Evolutionary conservation across 2,888 invertebrate species (phyloP).

Genomic region (Nineta flava): DNA sequence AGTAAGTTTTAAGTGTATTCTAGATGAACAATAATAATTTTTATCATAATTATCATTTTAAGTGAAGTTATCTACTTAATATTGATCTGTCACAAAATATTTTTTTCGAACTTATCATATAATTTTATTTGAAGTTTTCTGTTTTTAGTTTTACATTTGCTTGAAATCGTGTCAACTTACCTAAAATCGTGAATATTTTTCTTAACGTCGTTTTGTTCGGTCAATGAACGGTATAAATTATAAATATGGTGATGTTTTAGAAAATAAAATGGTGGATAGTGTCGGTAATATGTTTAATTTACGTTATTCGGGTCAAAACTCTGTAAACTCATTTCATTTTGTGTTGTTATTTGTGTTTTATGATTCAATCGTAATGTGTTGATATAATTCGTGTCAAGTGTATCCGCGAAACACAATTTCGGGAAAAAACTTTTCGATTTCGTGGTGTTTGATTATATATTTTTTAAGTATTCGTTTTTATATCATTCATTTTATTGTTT

Average conservation of each 20-base stretch:
- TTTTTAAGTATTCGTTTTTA: neutral
- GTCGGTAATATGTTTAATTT: neutral
- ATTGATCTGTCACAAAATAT: slow-evolving; percentile 1
- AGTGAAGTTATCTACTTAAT: neutral
- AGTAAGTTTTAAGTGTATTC: neutral
- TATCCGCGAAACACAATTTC: neutral
- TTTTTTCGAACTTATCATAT: neutral
- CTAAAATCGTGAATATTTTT: neutral
- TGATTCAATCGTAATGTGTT: neutral
- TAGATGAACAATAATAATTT: neutral
- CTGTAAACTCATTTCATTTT: too few relatives aligned
- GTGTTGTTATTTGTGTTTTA: neutral
- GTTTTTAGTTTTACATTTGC: neutral
- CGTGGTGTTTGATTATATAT: neutral
- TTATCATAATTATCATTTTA: neutral
- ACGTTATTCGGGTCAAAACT: too few relatives aligned
- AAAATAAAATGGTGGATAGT: neutral
- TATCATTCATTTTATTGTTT: neutral
- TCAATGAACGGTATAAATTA: neutral
- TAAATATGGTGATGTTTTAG: neutral
- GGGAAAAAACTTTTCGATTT: neutral
- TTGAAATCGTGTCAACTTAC: too few relatives aligned
- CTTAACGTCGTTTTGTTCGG: neutral
- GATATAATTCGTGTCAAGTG: neutral
- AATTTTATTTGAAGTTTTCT: neutral